Evolutionary conservation across 1,140 invertebrate genomes (phyloP), one percentile per base, ranked within the genome.

Genomic region (Fopius arisanus): DNA sequence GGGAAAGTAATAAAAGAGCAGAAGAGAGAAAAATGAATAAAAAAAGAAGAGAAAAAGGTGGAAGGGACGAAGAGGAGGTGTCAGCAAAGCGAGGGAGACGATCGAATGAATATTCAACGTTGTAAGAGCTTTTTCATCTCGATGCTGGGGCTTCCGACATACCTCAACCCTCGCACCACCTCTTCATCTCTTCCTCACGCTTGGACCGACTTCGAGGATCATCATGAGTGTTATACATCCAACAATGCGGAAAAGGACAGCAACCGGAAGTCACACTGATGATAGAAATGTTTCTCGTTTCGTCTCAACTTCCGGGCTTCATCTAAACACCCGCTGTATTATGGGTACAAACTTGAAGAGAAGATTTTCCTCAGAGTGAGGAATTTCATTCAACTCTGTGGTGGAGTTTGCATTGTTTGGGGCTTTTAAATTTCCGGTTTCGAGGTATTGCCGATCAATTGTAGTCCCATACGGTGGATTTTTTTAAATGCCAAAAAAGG

Each of bases 41-140:
- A 26, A 41, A 40, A n/a, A n/a, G n/a, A n/a, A n/a, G 51, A 28
- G 40, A 62, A 65, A 51, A 67, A 28, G 40, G 51, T 31, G 26
- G 33, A 10, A 65, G 62, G 62, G 54, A n/a, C 4, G 67, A 7
- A 26, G 62, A 40, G 31, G 59, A 63, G 33, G 48, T 63, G 69
- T 63, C 68, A 77, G 68, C 71, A 78, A 75, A 59, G 78, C 76
- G 77, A 79, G 74, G 71, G 75, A 78, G 77, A 80, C 71, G 78
- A 79, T 78, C 82, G 83, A 74, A 81, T 87, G 86, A 87, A 87
- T 87, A 87, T 87, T 87, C 85, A 87, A 83, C 82, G 74, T 73
- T 82, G 75, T 73, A 82, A 81, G 73, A 70, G 79, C 76, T 82
- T 85, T 83, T 82, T 81, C 80, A 79, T 63, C 59, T 72, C 40